Evolutionary conservation across 2,797 vertebrate genomes (phyloP).

Genomic region (Pogonophryne albipinna): DNA sequence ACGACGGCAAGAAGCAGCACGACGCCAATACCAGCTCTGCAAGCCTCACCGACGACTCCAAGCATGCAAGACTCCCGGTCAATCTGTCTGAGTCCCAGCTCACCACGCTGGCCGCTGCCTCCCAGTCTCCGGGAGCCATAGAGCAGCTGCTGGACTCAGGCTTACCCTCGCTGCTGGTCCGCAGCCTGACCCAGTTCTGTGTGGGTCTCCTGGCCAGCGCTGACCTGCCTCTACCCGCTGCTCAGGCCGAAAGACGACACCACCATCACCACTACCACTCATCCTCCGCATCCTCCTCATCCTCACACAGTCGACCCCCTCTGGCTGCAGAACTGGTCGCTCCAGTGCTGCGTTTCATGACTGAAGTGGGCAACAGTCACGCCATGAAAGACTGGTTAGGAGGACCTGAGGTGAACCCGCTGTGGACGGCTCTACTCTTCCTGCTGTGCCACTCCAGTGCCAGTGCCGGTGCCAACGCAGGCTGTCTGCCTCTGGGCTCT

Average conservation of each 20-base stretch:
- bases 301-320: conserved; percentile 83
- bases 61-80: conserved; percentile 92
- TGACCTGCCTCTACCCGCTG: conserved; percentile 88
- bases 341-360: conserved; percentile 95
- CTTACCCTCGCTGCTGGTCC: conserved; percentile 93
- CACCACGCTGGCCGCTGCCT: conserved; percentile 94
- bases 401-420: conserved; percentile 95
- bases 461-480: conserved; percentile 72
- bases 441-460: conserved; percentile 96
- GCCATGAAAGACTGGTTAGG: conserved; percentile 99
- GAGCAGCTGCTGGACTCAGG: conserved; percentile 97
- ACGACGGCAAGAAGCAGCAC: conserved; percentile 96
- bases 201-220: conserved; percentile 90
- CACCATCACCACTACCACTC: conserved; percentile 87
- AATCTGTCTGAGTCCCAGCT: conserved; percentile 93
- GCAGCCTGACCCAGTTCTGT: conserved; percentile 94
- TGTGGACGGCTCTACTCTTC: conserved; percentile 98
- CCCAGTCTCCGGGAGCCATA: conserved; percentile 97
- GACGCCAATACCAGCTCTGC: conserved; percentile 81
- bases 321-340: conserved; percentile 94
- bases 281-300: conserved; percentile 40
- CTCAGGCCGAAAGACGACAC: conserved; percentile 88
- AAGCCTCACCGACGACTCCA: conserved; percentile 95
- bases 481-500: conserved; percentile 48
- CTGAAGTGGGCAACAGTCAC: conserved; percentile 97